phyloP scores from a whole-genome alignment of 1,140 invertebrate species.

The Matsumurasca onukii region DNA sequence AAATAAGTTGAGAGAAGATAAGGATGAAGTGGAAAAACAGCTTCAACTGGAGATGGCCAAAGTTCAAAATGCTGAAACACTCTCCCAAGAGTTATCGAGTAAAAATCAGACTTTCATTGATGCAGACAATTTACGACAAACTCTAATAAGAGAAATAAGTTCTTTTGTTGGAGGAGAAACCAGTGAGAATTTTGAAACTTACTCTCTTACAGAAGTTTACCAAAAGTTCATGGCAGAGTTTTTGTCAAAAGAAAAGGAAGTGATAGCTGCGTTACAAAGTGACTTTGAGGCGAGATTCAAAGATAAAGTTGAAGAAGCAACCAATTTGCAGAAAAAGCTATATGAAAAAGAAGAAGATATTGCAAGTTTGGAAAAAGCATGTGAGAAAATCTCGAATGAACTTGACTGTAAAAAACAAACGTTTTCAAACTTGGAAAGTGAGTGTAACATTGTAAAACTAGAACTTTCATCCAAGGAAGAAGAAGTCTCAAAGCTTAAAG shows the following conservation, averaged over 20 bases:
- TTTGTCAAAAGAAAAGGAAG: constrained; percentile 10
- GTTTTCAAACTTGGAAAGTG: not conserved
- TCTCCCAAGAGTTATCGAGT: not conserved
- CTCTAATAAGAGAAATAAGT: not conserved
- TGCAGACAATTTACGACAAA: not conserved
- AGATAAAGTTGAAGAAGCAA: not conserved
- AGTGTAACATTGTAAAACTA: not conserved
- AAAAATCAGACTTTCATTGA: not conserved
- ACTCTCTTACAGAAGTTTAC: constrained; percentile 1
- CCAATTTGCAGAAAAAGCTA: not conserved
- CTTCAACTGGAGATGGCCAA: not conserved
- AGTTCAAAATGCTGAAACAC: not conserved
- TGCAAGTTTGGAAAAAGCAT: not conserved
- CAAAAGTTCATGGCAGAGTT: constrained; percentile 10
- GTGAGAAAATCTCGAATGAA: not conserved
- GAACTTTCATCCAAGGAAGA: not conserved
- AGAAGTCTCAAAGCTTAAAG: not conserved
- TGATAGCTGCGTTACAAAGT: constrained; percentile 8
- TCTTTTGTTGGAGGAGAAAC: not conserved
- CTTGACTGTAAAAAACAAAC: not conserved
- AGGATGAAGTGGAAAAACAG: too few species aligned
- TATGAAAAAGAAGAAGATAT: not conserved
- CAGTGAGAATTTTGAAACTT: not conserved
- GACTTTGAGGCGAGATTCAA: not conserved
- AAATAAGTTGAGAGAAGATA: too few species aligned